Conservation (phyloP, 2,888 invertebrate species). For the Dermolepida albohirtum region DNA sequence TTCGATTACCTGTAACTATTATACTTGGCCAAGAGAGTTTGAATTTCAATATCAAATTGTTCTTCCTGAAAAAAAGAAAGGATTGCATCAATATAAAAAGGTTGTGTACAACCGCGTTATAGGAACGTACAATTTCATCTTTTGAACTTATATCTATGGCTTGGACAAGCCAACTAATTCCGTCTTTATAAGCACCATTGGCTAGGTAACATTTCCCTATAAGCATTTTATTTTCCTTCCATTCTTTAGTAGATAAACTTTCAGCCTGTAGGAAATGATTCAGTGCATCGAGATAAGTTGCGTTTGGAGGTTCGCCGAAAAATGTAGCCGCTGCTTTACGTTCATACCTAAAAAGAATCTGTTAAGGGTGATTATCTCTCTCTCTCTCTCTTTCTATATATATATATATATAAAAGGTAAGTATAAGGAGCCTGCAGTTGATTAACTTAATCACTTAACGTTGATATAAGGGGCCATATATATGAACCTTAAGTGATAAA, state of each 20-base stretch:
- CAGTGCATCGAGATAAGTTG: slow-evolving; percentile 73
- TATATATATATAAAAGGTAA: no score
- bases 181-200: slow-evolving; percentile 66
- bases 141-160: slow-evolving; percentile 52
- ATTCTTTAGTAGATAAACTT: slow-evolving; percentile 65
- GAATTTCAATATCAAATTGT: slow-evolving; percentile 57
- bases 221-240: slow-evolving; percentile 71
- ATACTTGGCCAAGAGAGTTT: slow-evolving; percentile 57
- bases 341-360: slow-evolving; percentile 69
- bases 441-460: no score
- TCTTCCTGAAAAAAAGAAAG: slow-evolving; percentile 55
- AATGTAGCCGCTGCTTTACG: slow-evolving; percentile 73
- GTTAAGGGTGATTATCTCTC: no score
- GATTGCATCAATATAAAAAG: slow-evolving; percentile 33
- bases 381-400: no score
- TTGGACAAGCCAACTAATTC: slow-evolving; percentile 66
- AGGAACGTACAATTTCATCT: slow-evolving; percentile 24
- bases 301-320: slow-evolving; percentile 73
- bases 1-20: slow-evolving; percentile 55
- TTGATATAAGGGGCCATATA: no score
- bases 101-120: neutral
- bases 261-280: slow-evolving; percentile 69
- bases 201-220: slow-evolving; percentile 71
- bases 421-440: no score
- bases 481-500: no score